Base-by-base conservation (phyloP, 2,797 vertebrate species). In the Eleutherodactylus coqui region DNA sequence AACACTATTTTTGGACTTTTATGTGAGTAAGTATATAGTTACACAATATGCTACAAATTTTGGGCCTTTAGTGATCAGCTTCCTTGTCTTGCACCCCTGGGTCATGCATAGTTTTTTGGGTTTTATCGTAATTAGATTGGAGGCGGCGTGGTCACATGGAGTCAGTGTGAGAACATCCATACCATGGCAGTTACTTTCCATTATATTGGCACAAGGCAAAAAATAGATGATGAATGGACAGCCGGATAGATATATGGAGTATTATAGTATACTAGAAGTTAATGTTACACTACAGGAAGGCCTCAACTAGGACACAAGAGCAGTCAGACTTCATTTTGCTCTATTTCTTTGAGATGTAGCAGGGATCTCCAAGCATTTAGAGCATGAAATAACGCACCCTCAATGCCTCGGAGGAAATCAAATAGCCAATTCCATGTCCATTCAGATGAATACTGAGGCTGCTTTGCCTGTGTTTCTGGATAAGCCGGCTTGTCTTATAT, bases 371-470 rank as follows among this genome's bases (percentile, higher is more conserved):
- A 73, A 53, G 45, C 34, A 24, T 73, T 67, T 87, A 80, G 81
- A 82, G 78, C 75, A 88, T 75, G 75, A 82, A 91, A 89, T 87
- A 87, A 88, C 88, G 86, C 88, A 38, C 27, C 87, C 89, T 90
- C 83, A 6, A 91, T 88, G 76, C 67, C 47, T 60, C 86, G 64
- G 86, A 89, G 89, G 85, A 85, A 86, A 85, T 88, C 27, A 19
- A 88, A 29, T 88, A 88, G 90, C 87, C 89, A 87, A 76, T 89
- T 83, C 0, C 4, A 41, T 78, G 62, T 86, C 87, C 86, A 82
- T 85, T 83, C 76, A 86, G 86, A 72, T 85, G 80, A 88, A 67
- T 86, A 77, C 81, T 84, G 85, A 87, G 69, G 58, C 41, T 43
- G n/a, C 36, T 4, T 43, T 21, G 69, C 38, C 41, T 47, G 47